These are phyloP conservation scores for Heliothis peltigera DNA, from an alignment of 2,888 invertebrate genomes.

Conservation along the genomic window DNA sequence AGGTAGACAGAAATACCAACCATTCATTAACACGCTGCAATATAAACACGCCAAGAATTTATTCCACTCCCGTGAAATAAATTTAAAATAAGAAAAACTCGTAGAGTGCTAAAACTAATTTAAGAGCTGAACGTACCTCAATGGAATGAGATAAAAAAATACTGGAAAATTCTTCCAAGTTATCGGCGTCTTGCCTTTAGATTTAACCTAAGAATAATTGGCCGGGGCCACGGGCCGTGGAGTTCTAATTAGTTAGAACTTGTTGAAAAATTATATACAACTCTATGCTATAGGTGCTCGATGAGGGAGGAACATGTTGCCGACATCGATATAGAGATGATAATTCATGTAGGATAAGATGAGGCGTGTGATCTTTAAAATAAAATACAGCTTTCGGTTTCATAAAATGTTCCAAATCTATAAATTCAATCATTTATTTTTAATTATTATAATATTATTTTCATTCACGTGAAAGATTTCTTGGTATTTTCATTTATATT, in stretches of 20 bases:
- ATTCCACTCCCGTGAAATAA: constrained; percentile 9
- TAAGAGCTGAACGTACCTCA: constrained; percentile 40
- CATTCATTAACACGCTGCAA: not conserved
- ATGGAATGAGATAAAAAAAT: constrained; percentile 41
- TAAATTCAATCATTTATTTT: too few relatives aligned
- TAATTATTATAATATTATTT: too few relatives aligned
- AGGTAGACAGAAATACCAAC: not conserved
- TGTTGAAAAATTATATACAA: constrained; percentile 75
- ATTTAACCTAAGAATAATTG: constrained; percentile 74
- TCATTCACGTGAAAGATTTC: too few relatives aligned
- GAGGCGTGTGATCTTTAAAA: too few relatives aligned
- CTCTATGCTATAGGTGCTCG: constrained; percentile 57
- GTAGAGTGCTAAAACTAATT: constrained; percentile 33
- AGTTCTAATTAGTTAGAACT: constrained; percentile 74
- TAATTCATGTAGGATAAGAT: too few relatives aligned
- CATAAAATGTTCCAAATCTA: too few relatives aligned
- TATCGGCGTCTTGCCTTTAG: constrained; percentile 58
- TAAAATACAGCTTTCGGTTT: too few relatives aligned
- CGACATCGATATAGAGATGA: constrained; percentile 54
- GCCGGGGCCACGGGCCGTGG: constrained; percentile 51
- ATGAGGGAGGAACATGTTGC: constrained; percentile 57
- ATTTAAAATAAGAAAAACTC: constrained; percentile 8
- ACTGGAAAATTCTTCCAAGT: constrained; percentile 45
- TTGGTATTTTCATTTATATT: too few relatives aligned
- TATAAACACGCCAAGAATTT: not conserved